phyloP scores from a whole-genome alignment of 64 coral and sea anemone species.

The Stichodactyla mertensii region DNA sequence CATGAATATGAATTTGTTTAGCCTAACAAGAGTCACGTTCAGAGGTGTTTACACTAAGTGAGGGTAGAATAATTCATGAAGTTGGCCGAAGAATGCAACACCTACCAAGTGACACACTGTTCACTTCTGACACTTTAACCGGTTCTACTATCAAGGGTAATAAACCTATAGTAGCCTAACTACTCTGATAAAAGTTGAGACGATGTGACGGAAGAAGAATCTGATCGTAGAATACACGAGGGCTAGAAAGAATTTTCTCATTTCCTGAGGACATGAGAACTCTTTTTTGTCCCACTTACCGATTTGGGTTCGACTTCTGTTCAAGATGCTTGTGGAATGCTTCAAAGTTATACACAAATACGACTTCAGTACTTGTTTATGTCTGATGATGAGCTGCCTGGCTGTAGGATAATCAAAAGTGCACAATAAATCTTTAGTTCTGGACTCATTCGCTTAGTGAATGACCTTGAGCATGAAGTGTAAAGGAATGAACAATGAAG shows the following conservation, averaged over 20 bases:
- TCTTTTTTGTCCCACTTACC: neutral
- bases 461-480: slow-evolving; percentile 28
- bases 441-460: neutral
- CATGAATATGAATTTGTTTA: slow-evolving; percentile 22
- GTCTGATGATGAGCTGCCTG: neutral
- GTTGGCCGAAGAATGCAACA: slow-evolving; percentile 27
- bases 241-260: slow-evolving; percentile 18
- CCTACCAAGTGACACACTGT: slow-evolving; percentile 22
- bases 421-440: slow-evolving; percentile 8
- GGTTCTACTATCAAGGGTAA: neutral
- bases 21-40: neutral
- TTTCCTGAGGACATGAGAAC: slow-evolving; percentile 20
- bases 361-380: neutral
- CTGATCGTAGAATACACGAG: slow-evolving; percentile 5
- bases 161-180: slow-evolving; percentile 1
- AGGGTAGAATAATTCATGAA: slow-evolving; percentile 20
- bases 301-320: neutral
- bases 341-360: neutral
- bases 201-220: slow-evolving; percentile 9
- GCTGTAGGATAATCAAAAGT: neutral
- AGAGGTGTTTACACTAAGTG: neutral
- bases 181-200: neutral
- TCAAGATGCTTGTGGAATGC: neutral
- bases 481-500: slow-evolving; percentile 30
- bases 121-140: slow-evolving; percentile 8